Base-by-base conservation (phyloP, 2,113 vertebrate species). In the Varanus salvator region DNA sequence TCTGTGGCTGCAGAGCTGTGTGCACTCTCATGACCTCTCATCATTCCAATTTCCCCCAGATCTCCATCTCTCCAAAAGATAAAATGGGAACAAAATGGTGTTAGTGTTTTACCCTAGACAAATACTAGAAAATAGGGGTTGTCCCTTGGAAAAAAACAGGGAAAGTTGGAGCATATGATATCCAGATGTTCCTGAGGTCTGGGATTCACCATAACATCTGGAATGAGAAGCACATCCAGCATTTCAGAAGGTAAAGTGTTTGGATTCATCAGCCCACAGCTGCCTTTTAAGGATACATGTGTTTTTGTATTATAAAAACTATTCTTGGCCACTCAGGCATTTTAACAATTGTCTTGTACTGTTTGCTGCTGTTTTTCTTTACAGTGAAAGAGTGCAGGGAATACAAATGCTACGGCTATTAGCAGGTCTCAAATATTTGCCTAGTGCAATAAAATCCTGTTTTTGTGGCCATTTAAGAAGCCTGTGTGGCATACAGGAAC, bases 361-460 rank as follows among this genome's bases (percentile, higher is more conserved):
- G 27, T 89, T 84, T 80, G 83, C 57, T 92, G 71, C 54, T 92
- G 15, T 68, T 44, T 75, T 85, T 50, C 85, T 94, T 91, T 92
- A 83, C 50, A 92, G 85, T 84, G 82, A 90, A 77, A 89, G 90
- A 76, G 48, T 19, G 89, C 52, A 38, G 57, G 68, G 88, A 92
- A 57, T 50, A 23, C 54, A 38, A 69, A 83, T 74, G 29, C 82
- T 90, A 80, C 48, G 80, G 86, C 72, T 89, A 93, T 87, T 71
- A 76, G 88, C 50, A 50, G 76, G 66, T 91, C 91, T 93, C 80
- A 90, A 86, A 88, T 91, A 88, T 89, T 90, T 94, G 84, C 60
- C 75, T 52, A 88, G 66, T 31, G 81, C 29, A 88, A 54, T 89
- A 87, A 93, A 94, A 93, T 31, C 80, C 48, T 86, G 29, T 72